Evolutionary conservation across 2,797 vertebrate genomes (phyloP).

Genomic region (Oophaga sylvatica): DNA sequence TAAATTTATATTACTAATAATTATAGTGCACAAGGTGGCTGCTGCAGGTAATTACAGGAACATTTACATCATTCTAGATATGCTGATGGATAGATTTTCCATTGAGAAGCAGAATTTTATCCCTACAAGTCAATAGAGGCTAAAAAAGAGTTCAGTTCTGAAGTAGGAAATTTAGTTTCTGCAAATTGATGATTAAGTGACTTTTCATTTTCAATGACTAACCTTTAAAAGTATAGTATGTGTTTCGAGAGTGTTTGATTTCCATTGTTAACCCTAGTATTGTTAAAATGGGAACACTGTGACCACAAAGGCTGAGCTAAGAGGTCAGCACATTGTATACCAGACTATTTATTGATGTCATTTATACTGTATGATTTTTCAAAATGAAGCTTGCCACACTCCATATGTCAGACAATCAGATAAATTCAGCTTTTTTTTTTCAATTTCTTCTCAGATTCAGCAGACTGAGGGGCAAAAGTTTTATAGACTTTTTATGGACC

Average conservation of each 20-base stretch:
- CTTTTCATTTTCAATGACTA: too few species aligned
- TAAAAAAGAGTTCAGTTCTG: too few species aligned
- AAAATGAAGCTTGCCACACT: not conserved
- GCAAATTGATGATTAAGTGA: not conserved
- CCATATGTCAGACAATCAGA: not conserved
- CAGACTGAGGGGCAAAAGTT: not conserved
- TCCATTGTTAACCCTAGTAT: conserved; percentile 1
- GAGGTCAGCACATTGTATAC: not conserved
- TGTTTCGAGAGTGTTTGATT: not conserved
- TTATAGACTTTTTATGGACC: not conserved
- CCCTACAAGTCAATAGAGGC: too few species aligned
- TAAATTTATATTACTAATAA: too few species aligned
- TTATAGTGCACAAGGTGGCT: too few species aligned
- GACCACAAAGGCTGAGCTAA: not conserved
- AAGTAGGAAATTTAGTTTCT: not conserved
- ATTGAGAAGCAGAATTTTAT: too few species aligned
- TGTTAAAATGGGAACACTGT: not conserved
- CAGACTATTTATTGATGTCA: not conserved
- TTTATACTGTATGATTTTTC: not conserved
- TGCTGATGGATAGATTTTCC: too few species aligned
- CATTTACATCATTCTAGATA: too few species aligned
- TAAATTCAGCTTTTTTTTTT: not conserved
- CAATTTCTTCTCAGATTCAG: not conserved
- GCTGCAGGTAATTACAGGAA: too few species aligned
- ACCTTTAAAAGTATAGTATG: too few species aligned